These are phyloP conservation scores for Plagodis dolabraria DNA, from an alignment of 2,888 invertebrate species.

Conservation along the genomic window DNA sequence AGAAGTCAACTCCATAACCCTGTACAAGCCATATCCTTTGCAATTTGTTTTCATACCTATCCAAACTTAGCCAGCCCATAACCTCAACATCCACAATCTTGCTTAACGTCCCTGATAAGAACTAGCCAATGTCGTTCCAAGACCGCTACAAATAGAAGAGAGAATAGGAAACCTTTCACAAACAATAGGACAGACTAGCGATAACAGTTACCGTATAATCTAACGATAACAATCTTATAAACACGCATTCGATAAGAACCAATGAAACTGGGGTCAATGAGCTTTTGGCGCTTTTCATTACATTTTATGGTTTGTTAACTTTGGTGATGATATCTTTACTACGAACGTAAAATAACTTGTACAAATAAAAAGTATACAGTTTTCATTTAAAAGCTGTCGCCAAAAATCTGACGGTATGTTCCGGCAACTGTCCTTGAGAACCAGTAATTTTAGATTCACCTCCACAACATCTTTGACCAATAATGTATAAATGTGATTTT, in stretches of 20 bases:
- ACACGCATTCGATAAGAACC: conserved; percentile 12
- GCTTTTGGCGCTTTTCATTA: background rate
- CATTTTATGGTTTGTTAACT: background rate
- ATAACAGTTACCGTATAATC: conserved; percentile 12
- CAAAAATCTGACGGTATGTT: too few species aligned
- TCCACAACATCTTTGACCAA: too few species aligned
- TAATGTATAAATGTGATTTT: too few species aligned
- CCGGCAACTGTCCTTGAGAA: too few species aligned
- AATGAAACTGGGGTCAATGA: conserved; percentile 3
- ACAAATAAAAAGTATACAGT: too few species aligned
- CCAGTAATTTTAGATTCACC: too few species aligned
- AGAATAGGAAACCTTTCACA: conserved; percentile 11
- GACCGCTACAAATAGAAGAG: conserved; percentile 8
- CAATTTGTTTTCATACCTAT: conserved; percentile 2
- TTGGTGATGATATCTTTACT: background rate
- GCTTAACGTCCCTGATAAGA: conserved; percentile 10
- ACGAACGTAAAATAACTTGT: too few species aligned
- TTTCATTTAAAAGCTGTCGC: too few species aligned
- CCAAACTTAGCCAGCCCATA: conserved; percentile 1
- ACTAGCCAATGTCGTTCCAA: conserved; percentile 3
- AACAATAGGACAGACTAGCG: conserved; percentile 8
- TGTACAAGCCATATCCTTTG: background rate
- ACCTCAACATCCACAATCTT: conserved; percentile 1
- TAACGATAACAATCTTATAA: conserved; percentile 18
- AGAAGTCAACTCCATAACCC: too few species aligned